phyloP scores from a whole-genome alignment of 2,888 invertebrate species.

The Orgyia antiqua region DNA sequence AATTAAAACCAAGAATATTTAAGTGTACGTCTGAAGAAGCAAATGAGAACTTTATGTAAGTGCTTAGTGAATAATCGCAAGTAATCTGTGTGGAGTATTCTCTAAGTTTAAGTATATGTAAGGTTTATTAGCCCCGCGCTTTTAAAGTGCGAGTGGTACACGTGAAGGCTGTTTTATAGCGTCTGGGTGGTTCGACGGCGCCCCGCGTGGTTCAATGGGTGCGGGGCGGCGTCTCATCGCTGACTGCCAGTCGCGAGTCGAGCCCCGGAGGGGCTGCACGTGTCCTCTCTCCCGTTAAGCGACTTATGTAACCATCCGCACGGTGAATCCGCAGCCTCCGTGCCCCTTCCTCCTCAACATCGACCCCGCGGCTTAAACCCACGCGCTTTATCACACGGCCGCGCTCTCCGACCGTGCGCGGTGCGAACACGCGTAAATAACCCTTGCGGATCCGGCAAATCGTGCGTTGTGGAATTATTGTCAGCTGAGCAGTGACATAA shows the following conservation, averaged over 20 bases:
- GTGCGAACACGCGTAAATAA: slow-evolving; percentile 39
- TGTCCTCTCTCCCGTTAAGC: slow-evolving; percentile 59
- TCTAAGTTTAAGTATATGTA: slow-evolving; percentile 46
- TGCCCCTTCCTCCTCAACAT: slow-evolving; percentile 52
- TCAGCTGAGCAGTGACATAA: slow-evolving; percentile 73
- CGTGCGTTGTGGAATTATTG: slow-evolving; percentile 49
- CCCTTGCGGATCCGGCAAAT: slow-evolving; percentile 28
- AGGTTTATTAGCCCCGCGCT: slow-evolving; percentile 60
- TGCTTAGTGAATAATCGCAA: slow-evolving; percentile 21
- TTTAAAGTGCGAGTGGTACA: slow-evolving; percentile 45
- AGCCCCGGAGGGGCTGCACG: slow-evolving; percentile 70
- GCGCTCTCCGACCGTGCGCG: slow-evolving; percentile 21
- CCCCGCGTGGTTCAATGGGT: slow-evolving; percentile 54
- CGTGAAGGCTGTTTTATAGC: slow-evolving; percentile 66
- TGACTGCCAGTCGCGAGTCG: slow-evolving; percentile 65
- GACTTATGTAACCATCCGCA: slow-evolving; percentile 75
- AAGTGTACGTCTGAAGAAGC: background rate
- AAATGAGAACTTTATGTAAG: slow-evolving; percentile 9
- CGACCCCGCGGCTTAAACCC: slow-evolving; percentile 35
- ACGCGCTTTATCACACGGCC: slow-evolving; percentile 32
- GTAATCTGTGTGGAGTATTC: slow-evolving; percentile 36
- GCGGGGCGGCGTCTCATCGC: slow-evolving; percentile 66
- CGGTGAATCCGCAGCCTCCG: slow-evolving; percentile 72
- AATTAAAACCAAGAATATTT: background rate
- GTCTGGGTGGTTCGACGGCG: slow-evolving; percentile 58